phyloP scores from a whole-genome alignment of 2,888 invertebrate genomes.

The Microdon myrmicae region DNA sequence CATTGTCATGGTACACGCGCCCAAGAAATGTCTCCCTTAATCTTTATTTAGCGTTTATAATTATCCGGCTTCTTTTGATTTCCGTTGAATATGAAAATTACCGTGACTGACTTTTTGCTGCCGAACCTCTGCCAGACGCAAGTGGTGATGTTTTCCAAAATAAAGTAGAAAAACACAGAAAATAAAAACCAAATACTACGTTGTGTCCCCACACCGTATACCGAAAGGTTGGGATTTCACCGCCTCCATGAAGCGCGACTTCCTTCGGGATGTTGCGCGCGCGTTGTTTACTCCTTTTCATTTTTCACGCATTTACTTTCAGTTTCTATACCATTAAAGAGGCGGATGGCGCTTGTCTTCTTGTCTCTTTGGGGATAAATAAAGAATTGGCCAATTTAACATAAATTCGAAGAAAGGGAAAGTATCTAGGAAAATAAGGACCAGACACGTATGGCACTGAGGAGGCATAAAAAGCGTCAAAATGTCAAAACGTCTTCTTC shows the following conservation, averaged over 20 bases:
- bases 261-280: too few species aligned
- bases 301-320: too few species aligned
- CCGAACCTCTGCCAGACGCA: conserved; percentile 33
- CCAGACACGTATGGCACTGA: conserved; percentile 18
- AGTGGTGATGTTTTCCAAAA: conserved; percentile 26
- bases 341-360: too few species aligned
- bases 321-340: too few species aligned
- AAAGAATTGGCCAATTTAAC: conserved; percentile 50
- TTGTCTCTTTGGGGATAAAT: conserved; percentile 30
- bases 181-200: conserved; percentile 5
- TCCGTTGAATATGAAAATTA: conserved; percentile 52
- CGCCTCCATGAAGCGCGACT: too few species aligned
- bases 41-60: conserved; percentile 51
- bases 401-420: conserved; percentile 48
- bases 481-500: conserved; percentile 17
- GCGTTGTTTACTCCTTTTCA: too few species aligned
- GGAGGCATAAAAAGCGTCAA: conserved; percentile 3
- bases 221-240: too few species aligned
- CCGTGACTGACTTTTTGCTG: conserved; percentile 52
- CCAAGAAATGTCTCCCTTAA: conserved; percentile 41
- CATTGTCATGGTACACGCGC: conserved; percentile 43
- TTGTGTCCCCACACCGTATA: conserved; percentile 1
- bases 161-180: conserved; percentile 2
- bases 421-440: conserved; percentile 33
- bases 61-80: conserved; percentile 52